Base-by-base conservation (phyloP, 2,113 vertebrate species). In the Rhabdornis inornatus region DNA sequence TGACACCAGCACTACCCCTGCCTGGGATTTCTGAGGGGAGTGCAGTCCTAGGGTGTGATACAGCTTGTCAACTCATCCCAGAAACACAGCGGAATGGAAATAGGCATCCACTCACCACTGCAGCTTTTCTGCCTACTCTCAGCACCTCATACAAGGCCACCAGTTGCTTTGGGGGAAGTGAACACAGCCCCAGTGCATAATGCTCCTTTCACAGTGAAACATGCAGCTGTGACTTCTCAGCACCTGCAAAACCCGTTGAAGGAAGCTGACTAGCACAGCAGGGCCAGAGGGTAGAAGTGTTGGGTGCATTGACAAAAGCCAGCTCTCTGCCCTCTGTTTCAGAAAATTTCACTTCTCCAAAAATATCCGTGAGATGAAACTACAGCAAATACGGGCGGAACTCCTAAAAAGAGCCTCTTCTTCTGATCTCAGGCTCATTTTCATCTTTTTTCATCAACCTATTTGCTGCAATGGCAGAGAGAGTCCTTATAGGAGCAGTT, bases 321-420 rank as follows among this genome's bases (percentile, higher is more conserved):
- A 70, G 7, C 7, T 49, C 42, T 83, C 47, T 65, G 52, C 18
- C 37, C 6, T 78, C 27, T 56, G 1, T 35, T 72, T 69, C 79
- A 82, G 59, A 61, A 21, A 74, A 65, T 70, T 77, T 44, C 10
- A 28, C 42, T 40, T 90, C 66, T 66, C 45, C 42, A 31, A 28
- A 11, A 39, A 13, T 7, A 4, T 35, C 55, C 0, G 0, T 5
- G 9, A 65, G 45, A 52, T 2, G 8, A 92, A 40, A 72, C 35
- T 31, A 13, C 65, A 57, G 37, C 1, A 4, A 57, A 37, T 13
- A 7, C 1, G 4, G 30, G 20, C 65, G 30, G 10, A 92, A 56
- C 6, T 3, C 5, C 19, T 47, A 33, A 44, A 77, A 71, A 59
- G 9, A 42, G 27, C 10, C 3, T 60, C 25, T 50, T 70, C 22